Percentiles rank a stretch among this genome's conserved stretches.
phyloP scores from a whole-genome alignment of 2,888 invertebrate species.

The Pyrrhia umbra region DNA sequence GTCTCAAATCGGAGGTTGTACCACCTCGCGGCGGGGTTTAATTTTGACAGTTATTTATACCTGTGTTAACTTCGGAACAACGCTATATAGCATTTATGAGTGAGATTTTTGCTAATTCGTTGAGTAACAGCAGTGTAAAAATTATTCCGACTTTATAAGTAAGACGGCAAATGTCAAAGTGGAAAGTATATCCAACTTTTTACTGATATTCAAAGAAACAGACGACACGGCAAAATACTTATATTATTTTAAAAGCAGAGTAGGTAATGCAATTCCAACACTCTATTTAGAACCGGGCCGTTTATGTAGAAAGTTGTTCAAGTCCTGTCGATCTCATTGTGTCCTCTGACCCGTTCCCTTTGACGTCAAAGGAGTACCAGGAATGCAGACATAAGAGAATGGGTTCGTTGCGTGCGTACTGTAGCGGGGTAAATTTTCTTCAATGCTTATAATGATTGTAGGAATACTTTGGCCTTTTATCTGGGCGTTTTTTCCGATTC shows the following conservation, averaged over 20 bases:
- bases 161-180: too few species aligned
- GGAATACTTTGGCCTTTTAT: constrained; percentile 30
- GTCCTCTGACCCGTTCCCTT: constrained; percentile 59
- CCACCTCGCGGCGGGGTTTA: too few species aligned
- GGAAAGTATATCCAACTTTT: not conserved
- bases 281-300: constrained; percentile 26
- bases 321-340: constrained; percentile 55
- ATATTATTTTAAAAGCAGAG: constrained; percentile 19
- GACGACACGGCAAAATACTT: not conserved
- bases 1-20: too few species aligned
- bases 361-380: constrained; percentile 63
- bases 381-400: constrained; percentile 49
- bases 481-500: constrained; percentile 7
- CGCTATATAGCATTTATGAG: too few species aligned
- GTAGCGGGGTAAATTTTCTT: constrained; percentile 44
- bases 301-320: constrained; percentile 52
- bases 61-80: too few species aligned
- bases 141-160: too few species aligned
- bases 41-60: too few species aligned
- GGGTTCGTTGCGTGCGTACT: constrained; percentile 47
- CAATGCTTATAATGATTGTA: constrained; percentile 38
- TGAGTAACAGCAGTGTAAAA: too few species aligned
- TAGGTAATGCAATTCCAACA: constrained; percentile 38
- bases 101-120: too few species aligned
- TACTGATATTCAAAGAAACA: not conserved